Evolutionary conservation across 2,797 vertebrate species (phyloP).

Genomic region (Pseudochirops cupreus): DNA sequence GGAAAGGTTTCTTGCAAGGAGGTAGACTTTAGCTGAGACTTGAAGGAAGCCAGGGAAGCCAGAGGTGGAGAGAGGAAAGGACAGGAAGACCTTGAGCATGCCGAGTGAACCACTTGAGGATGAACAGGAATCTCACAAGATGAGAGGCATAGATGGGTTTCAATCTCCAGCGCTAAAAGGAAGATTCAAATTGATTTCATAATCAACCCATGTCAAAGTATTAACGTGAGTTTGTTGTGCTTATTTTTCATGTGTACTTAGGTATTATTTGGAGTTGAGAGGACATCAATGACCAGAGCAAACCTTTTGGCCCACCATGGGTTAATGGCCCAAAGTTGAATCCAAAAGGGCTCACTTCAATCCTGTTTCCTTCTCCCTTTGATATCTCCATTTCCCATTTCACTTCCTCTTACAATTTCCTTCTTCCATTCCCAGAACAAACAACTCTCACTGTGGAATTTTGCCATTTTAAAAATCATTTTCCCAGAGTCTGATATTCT

Average conservation of each 20-base stretch:
- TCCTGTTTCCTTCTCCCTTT: conserved; percentile 84
- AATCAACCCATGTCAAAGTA: neutral
- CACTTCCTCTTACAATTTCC: conserved; percentile 83
- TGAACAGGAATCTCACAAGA: neutral
- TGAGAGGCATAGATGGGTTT: neutral
- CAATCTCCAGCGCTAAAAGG: neutral
- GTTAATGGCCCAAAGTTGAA: conserved; percentile 79
- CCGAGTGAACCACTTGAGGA: neutral
- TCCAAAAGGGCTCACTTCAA: conserved; percentile 81
- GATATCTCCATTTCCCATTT: conserved; percentile 86
- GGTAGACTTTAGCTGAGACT: neutral
- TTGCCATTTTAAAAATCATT: conserved; percentile 68
- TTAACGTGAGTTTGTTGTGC: neutral
- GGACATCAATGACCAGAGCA: conserved; percentile 29
- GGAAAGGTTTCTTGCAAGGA: neutral
- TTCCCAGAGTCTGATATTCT: conserved; percentile 70
- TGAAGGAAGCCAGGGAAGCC: neutral
- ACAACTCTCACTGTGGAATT: conserved; percentile 70
- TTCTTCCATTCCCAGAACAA: conserved; percentile 78
- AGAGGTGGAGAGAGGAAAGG: neutral
- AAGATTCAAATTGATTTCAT: neutral
- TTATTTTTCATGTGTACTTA: neutral
- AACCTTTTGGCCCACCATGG: conserved; percentile 46
- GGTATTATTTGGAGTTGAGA: neutral
- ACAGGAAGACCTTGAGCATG: neutral